Base-by-base conservation (phyloP, 2,113 vertebrate genomes). In the Microtus oregoni region DNA sequence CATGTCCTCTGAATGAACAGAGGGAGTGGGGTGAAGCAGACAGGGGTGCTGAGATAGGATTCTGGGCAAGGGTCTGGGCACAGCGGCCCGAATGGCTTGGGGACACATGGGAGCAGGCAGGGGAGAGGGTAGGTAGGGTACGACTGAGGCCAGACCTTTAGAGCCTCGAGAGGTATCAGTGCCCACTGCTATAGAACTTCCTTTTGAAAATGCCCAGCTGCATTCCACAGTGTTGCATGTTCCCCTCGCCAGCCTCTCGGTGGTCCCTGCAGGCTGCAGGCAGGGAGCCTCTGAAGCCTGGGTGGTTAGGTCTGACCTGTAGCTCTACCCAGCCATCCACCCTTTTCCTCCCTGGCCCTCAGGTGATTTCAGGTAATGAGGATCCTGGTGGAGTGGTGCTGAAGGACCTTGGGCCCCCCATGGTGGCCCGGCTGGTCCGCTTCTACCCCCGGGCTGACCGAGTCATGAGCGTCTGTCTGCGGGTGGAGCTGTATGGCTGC, bases 401-500 rank as follows among this genome's bases (percentile, higher is more conserved):
- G 95, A 99, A 99, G 97, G 99, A 99, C 97, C 98, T 99, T 52
- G 98, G 99, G 0, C 99, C 99, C 0, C 98, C 99, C 2, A 98
- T 99, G 30, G 99, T 99, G 79, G 99, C 99, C 3, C 99, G 99
- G 6, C 98, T 99, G 86, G 99, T 99, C 26, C 99, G 99, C 0
- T 99, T 99, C 96, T 99, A 99, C 95, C 99, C 99, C 0, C 98
- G 99, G 55, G 99, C 99, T 0, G 99, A 99, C 98, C 98, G 99
- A 0, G 99, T 99, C 89, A 99, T 99, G 99, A 99, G 99, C 0
- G 99, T 99, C 75, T 99, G 99, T 97, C 98, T 99, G 61, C 98
- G 99, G 26, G 99, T 99, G 20, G 99, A 99, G 97, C 99, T 99
- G 44, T 99, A 99, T 0, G 99, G 99, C 95, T 99, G 99, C 58